Conservation (phyloP, 2,113 vertebrate genomes). For the Caranx melampygus region DNA sequence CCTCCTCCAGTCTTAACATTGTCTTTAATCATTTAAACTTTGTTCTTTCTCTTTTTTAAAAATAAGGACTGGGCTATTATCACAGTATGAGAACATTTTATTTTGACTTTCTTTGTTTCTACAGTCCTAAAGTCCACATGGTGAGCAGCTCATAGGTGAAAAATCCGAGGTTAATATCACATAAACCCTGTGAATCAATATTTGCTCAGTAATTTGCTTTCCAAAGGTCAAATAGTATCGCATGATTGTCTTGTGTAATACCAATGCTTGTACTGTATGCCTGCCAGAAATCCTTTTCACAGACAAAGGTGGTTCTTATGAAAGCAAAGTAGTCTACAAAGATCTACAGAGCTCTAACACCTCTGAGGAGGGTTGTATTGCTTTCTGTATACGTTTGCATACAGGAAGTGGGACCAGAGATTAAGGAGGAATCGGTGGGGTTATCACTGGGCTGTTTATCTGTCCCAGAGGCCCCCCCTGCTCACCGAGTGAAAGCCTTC, state of each 20-base stretch:
- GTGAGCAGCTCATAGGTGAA: neutral
- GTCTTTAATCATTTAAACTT: constrained; percentile 51
- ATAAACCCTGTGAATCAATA: constrained; percentile 55
- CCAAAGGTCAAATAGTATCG: constrained; percentile 63
- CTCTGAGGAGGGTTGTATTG: constrained; percentile 28
- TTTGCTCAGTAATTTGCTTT: constrained; percentile 61
- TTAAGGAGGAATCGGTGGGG: constrained; percentile 53
- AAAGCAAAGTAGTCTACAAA: constrained; percentile 50
- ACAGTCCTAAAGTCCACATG: neutral
- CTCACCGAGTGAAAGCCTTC: constrained; percentile 47
- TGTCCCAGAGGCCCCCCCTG: constrained; percentile 56
- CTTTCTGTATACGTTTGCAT: constrained; percentile 50
- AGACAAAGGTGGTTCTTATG: constrained; percentile 35
- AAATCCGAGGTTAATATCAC: constrained; percentile 7
- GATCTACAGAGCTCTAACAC: constrained; percentile 31
- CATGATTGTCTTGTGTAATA: constrained; percentile 66
- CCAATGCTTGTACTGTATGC: constrained; percentile 51
- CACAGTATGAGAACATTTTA: constrained; percentile 3
- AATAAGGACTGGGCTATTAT: constrained; percentile 11
- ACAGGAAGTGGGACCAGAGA: constrained; percentile 49
- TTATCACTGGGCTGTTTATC: constrained; percentile 74
- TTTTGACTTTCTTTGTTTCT: constrained; percentile 8
- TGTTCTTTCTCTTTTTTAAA: constrained; percentile 29
- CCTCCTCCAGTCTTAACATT: constrained; percentile 26
- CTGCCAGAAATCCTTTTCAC: constrained; percentile 50